Base-by-base conservation (phyloP, 2,797 vertebrate species). In the Urocyon cinereoargenteus region DNA sequence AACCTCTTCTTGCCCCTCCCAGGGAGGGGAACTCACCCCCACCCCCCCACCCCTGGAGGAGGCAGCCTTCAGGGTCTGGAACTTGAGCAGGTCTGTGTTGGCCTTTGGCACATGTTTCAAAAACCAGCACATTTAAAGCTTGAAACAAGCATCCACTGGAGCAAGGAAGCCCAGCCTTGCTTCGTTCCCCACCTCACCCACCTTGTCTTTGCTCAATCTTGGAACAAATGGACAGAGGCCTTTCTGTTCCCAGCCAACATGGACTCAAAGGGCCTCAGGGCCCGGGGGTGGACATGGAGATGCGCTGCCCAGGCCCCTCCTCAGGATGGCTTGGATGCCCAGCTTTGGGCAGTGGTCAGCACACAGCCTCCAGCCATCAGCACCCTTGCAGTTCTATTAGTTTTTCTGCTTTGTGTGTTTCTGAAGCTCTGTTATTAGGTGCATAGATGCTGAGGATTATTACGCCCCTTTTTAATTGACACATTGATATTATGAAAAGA, bases 61-160 rank as follows among this genome's bases (percentile, higher is more conserved):
- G 53, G 59, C 18, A 3, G 49, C 10, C 40, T 28, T 22, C 28
- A 13, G 70, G 36, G 6, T 16, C 22, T 26, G 9, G 36, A 19
- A 4, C 13, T 10, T 0, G 6, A 34, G 57, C 12, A 2, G 34
- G 31, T 66, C 59, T 49, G 8, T 14, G 16, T 4, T 31, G 75
- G 49, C 19, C 22, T 40, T 24, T 9, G 21, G 5, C 21, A 4
- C 45, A 1, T 11, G 14, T 21, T 45, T 64, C 45, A 19, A 5
- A 53, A 72, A 9, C 6, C 26, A 22, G 66, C 24, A 18, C 28
- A 0, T 5, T 0, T 2, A 22, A 59, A 82, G 18, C 28, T 9
- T 4, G 55, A 53, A 11, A 1, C 1, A 7, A 18, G 78, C 5
- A 1, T 7, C 13, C 6, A 5, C 5, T 0, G 12, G 0, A 22